Evolutionary conservation across 2,113 vertebrate species (phyloP), one percentile per base, ranked within the genome.

Genomic region (Amia ocellicauda): DNA sequence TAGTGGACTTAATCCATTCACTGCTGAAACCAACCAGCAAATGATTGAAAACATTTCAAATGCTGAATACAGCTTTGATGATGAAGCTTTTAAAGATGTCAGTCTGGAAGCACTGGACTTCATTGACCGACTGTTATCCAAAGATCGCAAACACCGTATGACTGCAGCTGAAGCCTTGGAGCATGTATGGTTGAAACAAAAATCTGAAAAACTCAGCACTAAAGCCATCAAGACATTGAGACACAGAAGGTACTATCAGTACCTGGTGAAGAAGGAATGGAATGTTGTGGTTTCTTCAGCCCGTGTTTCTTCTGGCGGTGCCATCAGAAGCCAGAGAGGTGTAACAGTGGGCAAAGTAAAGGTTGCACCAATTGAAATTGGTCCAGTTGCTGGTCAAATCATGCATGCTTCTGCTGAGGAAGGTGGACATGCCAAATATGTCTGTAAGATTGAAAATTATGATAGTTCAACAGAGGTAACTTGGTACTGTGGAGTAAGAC

Each of bases 401-500:
- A 79, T 82, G 68, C 94, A 99, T 28, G 66, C 81, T 20, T 77
- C 90, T 81, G 83, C 76, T 20, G 91, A 92, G 73, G 95, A 96
- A 84, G 92, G 92, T 47, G 91, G 90, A 3, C 83, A 81, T 50
- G 89, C 86, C 66, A 98, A 94, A 78, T 97, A 96, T 0, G 73
- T 88, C 20, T 98, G 96, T 77, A 92, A 73, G 28, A 94, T 98
- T 78, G 96, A 98, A 71, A 99, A 99, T 75, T 98, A 97, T 23
- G 97, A 99, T 70, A 90, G 94, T 66, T 86, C 86, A 52, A 99
- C 95, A 53, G 91, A 98, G 78, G 95, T 98, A 28, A 98, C 92
- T 8, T 99, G 97, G 97, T 98, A 98, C 77, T 96, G 91, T 56
- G 97, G 97, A n/a, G 93, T 98, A 66, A 90, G 93, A 67, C 97